Evolutionary conservation across 2,888 invertebrate genomes (phyloP).

Genomic region (Eilema depressum): DNA sequence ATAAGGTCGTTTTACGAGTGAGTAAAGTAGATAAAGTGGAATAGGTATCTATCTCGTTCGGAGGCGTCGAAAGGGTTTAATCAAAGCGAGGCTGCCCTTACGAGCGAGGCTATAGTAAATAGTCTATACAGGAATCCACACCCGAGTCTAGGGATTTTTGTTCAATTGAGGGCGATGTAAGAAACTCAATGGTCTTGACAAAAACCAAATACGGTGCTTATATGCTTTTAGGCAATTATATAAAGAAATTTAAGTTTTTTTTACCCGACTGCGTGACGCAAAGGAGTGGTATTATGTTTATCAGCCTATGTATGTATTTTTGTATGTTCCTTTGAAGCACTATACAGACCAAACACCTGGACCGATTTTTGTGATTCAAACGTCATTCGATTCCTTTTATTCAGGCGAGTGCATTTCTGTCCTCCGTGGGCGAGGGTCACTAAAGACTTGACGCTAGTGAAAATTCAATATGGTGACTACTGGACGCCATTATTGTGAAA

Average conservation of each 20-base stretch:
- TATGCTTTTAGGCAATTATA: not conserved
- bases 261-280: no score
- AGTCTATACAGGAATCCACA: conserved; percentile 52
- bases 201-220: not conserved
- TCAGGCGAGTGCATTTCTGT: no score
- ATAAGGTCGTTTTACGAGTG: conserved; percentile 66
- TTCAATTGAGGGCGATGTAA: conserved; percentile 26
- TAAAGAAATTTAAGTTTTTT: not conserved
- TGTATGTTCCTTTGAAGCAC: no score
- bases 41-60: conserved; percentile 62
- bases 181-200: conserved; percentile 14
- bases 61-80: conserved; percentile 75
- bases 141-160: conserved; percentile 38
- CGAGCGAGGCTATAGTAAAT: conserved; percentile 73
- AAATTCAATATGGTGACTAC: no score
- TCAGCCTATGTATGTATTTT: no score
- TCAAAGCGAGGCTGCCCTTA: conserved; percentile 73
- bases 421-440: no score
- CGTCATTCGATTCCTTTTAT: no score
- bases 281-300: no score
- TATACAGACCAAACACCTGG: no score
- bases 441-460: no score
- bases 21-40: conserved; percentile 72
- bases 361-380: no score
- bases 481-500: no score